Percentiles rank a stretch among this genome's conserved stretches.
phyloP scores from a whole-genome alignment of 2,113 vertebrate genomes.

The Amphiprion percula region DNA sequence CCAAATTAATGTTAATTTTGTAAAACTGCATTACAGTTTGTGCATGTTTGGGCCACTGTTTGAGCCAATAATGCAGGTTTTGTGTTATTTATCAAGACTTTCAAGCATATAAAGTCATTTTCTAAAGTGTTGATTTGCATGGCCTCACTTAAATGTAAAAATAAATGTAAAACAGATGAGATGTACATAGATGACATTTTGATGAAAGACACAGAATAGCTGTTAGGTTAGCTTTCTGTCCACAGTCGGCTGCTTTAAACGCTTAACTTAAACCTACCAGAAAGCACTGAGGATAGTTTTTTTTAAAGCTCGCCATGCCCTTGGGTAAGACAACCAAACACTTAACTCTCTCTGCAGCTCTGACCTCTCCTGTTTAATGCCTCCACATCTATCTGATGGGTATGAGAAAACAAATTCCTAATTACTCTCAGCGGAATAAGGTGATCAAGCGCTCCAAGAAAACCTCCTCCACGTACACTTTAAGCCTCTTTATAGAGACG shows the following conservation, averaged over 20 bases:
- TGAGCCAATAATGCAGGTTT: too few species aligned
- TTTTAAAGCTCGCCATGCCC: conserved; percentile 36
- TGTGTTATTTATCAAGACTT: too few species aligned
- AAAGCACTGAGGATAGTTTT: conserved; percentile 7
- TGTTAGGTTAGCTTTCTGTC: background rate
- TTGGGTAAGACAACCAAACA: conserved; percentile 27
- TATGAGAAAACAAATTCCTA: conserved; percentile 57
- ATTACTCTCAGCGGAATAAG: conserved; percentile 51
- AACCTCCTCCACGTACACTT: conserved; percentile 53
- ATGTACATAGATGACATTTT: background rate
- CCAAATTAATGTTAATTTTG: too few species aligned
- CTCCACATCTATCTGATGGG: conserved; percentile 41
- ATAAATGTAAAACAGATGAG: background rate
- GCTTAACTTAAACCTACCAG: conserved; percentile 14
- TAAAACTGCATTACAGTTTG: too few species aligned
- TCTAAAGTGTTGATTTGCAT: background rate
- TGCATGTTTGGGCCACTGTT: too few species aligned
- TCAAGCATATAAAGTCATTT: too few species aligned
- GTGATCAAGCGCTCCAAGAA: conserved; percentile 51
- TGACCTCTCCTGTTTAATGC: conserved; percentile 50
- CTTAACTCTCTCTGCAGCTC: conserved; percentile 26
- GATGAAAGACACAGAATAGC: background rate
- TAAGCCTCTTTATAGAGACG: conserved; percentile 62
- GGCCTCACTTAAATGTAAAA: background rate
- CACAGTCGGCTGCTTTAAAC: conserved; percentile 17